A percentile compares a stretch with the other conserved stretches of the same genome.
Evolutionary conservation across 1,140 invertebrate genomes (phyloP).

Genomic region (Drosophila carrolli): DNA sequence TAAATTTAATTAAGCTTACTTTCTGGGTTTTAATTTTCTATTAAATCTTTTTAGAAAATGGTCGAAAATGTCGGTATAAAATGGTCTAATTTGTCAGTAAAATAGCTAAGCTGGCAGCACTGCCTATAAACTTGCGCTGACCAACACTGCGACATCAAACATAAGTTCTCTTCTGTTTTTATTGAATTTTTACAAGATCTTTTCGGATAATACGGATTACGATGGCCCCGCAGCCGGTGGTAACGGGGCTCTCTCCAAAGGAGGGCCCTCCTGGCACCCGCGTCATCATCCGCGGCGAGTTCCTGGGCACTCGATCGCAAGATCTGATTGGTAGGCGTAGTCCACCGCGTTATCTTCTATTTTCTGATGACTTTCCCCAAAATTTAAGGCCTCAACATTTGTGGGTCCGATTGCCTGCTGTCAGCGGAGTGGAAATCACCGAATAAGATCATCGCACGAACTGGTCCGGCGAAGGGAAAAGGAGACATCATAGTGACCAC

Average conservation of each 20-base stretch:
- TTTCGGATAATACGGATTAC: not conserved
- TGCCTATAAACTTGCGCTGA: not conserved
- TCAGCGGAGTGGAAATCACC: constrained; percentile 99
- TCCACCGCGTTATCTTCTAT: constrained; percentile 37
- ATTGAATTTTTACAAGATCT: constrained; percentile 2
- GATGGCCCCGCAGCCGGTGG: constrained; percentile 93
- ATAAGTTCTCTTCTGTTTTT: constrained; percentile 16
- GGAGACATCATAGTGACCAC: constrained; percentile 98
- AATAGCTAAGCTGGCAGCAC: not conserved
- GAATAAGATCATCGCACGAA: constrained; percentile 98
- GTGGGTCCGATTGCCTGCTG: constrained; percentile 96
- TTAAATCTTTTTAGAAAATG: no score
- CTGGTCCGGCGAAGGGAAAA: constrained; percentile 96
- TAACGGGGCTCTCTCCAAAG: constrained; percentile 98
- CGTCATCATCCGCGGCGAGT: constrained; percentile 98
- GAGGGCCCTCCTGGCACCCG: constrained; percentile 98
- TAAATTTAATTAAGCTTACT: no score
- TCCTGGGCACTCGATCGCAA: constrained; percentile 92
- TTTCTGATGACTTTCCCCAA: not conserved
- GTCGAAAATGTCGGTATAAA: no score
- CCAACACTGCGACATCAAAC: constrained; percentile 15
- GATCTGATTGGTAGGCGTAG: constrained; percentile 92
- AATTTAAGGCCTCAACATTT: constrained; percentile 93
- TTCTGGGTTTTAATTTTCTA: no score
- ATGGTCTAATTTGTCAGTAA: not conserved